Evolutionary conservation across 1,140 invertebrate species (phyloP), one percentile per base, ranked within the genome.

Genomic region (Phenacoccus solenopsis): DNA sequence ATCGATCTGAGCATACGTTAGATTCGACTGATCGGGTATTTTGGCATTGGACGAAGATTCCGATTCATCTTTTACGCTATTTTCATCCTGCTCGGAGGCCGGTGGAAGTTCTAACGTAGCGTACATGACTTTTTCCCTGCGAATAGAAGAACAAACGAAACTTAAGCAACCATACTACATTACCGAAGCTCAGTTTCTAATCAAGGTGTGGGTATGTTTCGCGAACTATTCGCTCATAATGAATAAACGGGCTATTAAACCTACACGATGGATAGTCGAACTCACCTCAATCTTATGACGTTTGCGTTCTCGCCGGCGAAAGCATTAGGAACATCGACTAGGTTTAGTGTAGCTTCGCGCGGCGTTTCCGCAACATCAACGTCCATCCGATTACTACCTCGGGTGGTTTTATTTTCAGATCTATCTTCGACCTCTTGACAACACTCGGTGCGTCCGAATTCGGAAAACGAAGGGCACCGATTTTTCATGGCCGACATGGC

Each of bases 1-100:
- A 24, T 64, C 59, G 25, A 64, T 64, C 59, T 64, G 59, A 22
- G 59, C 59, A 22, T 64, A 64, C 12, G 59, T 64, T 20, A 64
- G 16, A 24, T 25, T 64, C 25, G 59, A 64, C 20, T 64, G 2
- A 3, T 64, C 25, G 22, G 59, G 12, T 64, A 59, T 9, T 20
- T 64, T 64, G 9, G 59, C 16, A 24, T 24, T 64, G 5, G 21
- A 24, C 21, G 25, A 3, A 7, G 22, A 24, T 10, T 64, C 59
- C 3, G 21, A 10, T 24, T 64, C 25, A 10, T 24, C 22, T 64
- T 25, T 24, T 10, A 9, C 20, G 38, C 12, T 16, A 49, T 49
- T 49, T 9, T 49, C 38, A n/a, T 49, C 38, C 13, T 10, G 22
- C 20, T 64, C 59, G 32, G 9, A 10, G 22, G 59, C 21, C 22